These are phyloP conservation scores for Hemibagrus guttatus DNA, from an alignment of 2,797 vertebrate species.

Conservation along the genomic window DNA sequence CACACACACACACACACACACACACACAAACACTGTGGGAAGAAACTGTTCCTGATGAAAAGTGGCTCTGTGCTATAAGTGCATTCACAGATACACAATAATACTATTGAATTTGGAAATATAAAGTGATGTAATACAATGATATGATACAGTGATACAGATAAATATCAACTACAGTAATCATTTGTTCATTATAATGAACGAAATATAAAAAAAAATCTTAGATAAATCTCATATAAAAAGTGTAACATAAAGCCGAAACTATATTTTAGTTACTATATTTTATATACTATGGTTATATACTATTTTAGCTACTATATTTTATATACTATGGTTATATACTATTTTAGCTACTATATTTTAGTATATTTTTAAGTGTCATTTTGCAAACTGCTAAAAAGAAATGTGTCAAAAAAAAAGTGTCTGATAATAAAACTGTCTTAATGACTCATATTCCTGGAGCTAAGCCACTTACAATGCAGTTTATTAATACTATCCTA, in stretches of 20 bases:
- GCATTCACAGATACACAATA: constrained; percentile 45
- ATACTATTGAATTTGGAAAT: constrained; percentile 33
- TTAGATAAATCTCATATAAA: too few species aligned
- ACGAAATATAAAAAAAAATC: neutral
- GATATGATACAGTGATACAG: neutral
- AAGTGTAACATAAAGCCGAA: neutral
- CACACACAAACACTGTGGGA: constrained; percentile 42
- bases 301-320: too few species aligned
- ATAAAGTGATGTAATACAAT: neutral
- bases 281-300: too few species aligned
- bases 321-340: too few species aligned
- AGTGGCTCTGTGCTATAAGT: constrained; percentile 32
- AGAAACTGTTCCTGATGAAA: constrained; percentile 35
- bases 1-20: neutral
- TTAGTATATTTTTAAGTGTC: neutral
- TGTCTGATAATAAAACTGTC: neutral
- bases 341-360: neutral
- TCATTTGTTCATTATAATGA: neutral
- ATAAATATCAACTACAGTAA: neutral
- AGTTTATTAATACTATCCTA: neutral
- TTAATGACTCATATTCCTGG: neutral
- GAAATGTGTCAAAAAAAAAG: neutral
- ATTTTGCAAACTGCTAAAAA: neutral
- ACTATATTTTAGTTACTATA: neutral
- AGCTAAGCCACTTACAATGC: neutral